Base-by-base conservation (phyloP, 2,888 invertebrate species). In the Orthosia gothica region DNA sequence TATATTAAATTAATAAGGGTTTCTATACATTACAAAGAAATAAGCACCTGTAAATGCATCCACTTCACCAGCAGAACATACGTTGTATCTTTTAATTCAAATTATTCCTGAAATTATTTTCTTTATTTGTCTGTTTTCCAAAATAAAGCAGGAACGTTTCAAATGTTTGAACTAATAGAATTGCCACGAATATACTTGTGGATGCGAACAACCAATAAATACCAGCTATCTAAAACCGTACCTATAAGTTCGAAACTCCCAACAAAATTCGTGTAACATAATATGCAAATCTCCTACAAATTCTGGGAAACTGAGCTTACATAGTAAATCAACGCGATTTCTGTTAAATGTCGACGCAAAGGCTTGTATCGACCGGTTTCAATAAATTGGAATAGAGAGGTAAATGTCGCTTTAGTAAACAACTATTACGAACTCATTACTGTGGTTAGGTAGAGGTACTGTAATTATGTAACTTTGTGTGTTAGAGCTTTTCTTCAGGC, bases 211-310 rank as follows among this genome's bases (percentile, higher is more conserved):
- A 1, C 4, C 13, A 45, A 49, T 78, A 69, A 61, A 49, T 49
- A 49, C 18, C 11, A n/a, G n/a, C 57, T 45, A 64, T 45, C 18
- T 76, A 58, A 52, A 26, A 12, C 26, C 13, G 32, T 58, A 45
- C 32, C 49, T 61, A 50, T 61, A 71, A 50, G 54, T 79, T 83
- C 13, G 32, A 54, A 79, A 79, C 70, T 88, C 74, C 74, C 62
- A 79, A 84, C 80, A 82, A 88, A 89, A 85, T 87, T 82, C 71
- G 74, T 76, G 86, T 88, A 81, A 88, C 89, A 74, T 73, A 89
- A 74, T 73, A 89, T 89, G 90, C 87, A 89, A 90, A 90, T 88
- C 87, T 81, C 78, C 79, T 72, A 74, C 80, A 86, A 89, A 89
- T 89, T 87, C 82, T 67, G 82, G 77, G 81, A 78, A 85, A 89